phyloP scores from a whole-genome alignment of 53 echinoderm and acorn worm species.

The Apostichopus leukothele region DNA sequence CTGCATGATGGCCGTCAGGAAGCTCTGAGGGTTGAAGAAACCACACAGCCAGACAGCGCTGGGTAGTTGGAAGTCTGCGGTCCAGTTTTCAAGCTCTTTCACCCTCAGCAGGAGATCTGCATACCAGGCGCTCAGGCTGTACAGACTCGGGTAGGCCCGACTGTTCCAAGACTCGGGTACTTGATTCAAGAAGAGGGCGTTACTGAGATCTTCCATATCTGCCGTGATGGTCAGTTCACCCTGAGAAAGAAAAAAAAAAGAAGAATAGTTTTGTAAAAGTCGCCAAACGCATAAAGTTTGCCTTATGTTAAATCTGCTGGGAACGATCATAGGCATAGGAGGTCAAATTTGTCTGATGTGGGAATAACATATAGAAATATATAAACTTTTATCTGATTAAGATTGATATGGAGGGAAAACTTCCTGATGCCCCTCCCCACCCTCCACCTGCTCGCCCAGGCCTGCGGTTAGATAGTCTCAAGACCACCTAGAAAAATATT shows the following conservation, averaged over 20 bases:
- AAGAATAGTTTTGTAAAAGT: too few relatives aligned
- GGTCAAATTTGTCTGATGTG: too few relatives aligned
- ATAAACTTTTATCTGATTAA: too few relatives aligned
- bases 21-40: conserved; percentile 99
- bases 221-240: conserved; percentile 96
- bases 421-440: too few relatives aligned
- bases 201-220: conserved; percentile 96
- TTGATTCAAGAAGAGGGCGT: conserved; percentile 89
- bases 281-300: too few relatives aligned
- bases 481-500: too few relatives aligned
- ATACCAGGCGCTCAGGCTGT: conserved; percentile 79
- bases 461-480: too few relatives aligned
- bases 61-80: conserved; percentile 94
- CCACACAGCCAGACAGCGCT: conserved; percentile 93
- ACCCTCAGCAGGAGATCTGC: conserved; percentile 87
- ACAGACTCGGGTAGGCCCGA: conserved; percentile 89
- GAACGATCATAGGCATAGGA: too few relatives aligned
- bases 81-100: conserved; percentile 96
- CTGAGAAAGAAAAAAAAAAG: conserved; percentile 44
- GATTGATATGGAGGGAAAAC: too few relatives aligned
- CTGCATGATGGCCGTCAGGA: conserved; percentile 99
- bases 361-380: too few relatives aligned
- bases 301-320: too few relatives aligned
- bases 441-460: too few relatives aligned
- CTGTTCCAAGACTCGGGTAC: conserved; percentile 84